Conservation (phyloP, 2,113 vertebrate species). For the Butorides virescens region DNA sequence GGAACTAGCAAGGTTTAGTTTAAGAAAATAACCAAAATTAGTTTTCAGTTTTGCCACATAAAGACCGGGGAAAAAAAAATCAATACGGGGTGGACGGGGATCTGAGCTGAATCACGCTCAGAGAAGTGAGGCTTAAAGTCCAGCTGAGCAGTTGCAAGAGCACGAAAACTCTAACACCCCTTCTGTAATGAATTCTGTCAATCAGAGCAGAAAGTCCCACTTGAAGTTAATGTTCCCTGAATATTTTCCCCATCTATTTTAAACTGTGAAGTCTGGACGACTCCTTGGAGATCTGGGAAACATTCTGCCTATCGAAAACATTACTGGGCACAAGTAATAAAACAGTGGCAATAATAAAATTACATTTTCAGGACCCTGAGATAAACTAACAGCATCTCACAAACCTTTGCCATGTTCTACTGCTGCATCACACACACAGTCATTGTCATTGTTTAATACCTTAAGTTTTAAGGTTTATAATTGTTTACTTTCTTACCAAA, state of each 20-base stretch:
- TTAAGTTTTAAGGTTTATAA: not conserved
- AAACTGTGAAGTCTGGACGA: not conserved
- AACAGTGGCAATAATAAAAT: not conserved
- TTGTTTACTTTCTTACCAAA: not conserved
- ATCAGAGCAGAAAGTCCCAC: conserved; percentile 33
- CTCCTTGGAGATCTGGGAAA: conserved; percentile 28
- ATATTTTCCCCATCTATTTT: conserved; percentile 47
- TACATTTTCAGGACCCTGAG: not conserved
- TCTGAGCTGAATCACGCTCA: not conserved
- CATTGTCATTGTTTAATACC: not conserved
- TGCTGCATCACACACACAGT: not conserved
- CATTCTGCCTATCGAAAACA: not conserved
- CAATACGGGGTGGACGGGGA: not conserved
- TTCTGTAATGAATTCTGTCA: conserved; percentile 60
- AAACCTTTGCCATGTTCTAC: not conserved
- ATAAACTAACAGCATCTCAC: not conserved
- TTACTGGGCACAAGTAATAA: not conserved
- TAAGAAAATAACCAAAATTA: not conserved
- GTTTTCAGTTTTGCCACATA: not conserved
- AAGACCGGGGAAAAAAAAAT: not conserved
- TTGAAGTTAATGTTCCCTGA: conserved; percentile 51
- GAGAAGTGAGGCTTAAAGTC: conserved; percentile 6
- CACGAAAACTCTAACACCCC: not conserved
- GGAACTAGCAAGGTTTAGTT: not conserved
- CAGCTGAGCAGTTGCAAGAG: conserved; percentile 8